phyloP scores from a whole-genome alignment of 2,113 vertebrate species.

The Tupaia chinensis region DNA sequence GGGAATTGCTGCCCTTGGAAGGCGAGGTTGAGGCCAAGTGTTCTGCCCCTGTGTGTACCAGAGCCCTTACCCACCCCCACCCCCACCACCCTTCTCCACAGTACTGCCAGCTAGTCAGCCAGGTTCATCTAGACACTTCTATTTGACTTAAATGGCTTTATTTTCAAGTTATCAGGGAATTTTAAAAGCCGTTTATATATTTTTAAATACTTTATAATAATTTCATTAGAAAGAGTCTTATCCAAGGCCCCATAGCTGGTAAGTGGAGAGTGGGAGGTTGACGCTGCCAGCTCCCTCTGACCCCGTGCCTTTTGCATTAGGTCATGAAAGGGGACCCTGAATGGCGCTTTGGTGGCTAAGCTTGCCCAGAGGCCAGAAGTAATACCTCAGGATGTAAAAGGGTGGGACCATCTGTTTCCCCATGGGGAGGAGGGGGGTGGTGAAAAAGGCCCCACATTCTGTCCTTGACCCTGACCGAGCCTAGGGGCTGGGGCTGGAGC shows the following conservation, averaged over 20 bases:
- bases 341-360: conserved; percentile 32
- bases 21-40: not conserved
- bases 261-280: not conserved
- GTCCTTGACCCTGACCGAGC: conserved; percentile 66
- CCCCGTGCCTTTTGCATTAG: not conserved
- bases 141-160: not conserved
- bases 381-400: conserved; percentile 8
- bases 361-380: conserved; percentile 52
- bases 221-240: not conserved
- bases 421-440: not conserved
- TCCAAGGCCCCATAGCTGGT: not conserved
- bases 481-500: conserved; percentile 23
- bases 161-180: not conserved
- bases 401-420: conserved; percentile 38
- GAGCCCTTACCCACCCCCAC: too few species aligned
- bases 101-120: not conserved
- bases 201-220: too few species aligned
- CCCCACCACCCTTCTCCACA: not conserved
- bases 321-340: not conserved
- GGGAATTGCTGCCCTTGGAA: not conserved
- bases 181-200: not conserved
- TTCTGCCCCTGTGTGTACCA: too few species aligned
- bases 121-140: not conserved
- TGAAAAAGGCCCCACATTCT: conserved; percentile 1
- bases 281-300: not conserved